These are phyloP conservation scores for Aphelenchoides fujianensis DNA, from an alignment of 1,140 invertebrate species.

Conservation along the genomic window DNA sequence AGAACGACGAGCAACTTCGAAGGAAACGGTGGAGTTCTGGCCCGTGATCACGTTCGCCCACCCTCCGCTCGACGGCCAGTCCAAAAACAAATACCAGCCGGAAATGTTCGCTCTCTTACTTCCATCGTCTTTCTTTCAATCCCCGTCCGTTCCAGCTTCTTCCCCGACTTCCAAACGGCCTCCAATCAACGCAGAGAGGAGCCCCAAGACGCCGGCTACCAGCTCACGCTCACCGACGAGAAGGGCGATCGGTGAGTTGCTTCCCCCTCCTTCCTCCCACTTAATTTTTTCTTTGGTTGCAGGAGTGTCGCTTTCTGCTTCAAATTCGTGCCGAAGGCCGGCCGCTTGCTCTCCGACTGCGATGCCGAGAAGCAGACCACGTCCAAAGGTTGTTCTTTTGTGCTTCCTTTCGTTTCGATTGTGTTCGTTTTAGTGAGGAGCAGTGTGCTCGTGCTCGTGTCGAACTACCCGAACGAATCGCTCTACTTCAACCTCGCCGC, in stretches of 20 bases:
- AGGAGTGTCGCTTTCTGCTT: slow-evolving; percentile 42
- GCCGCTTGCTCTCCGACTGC: not conserved
- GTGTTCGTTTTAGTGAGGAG: slow-evolving; percentile 29
- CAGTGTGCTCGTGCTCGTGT: slow-evolving; percentile 42
- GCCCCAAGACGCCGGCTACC: slow-evolving; percentile 25
- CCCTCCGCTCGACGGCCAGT: slow-evolving; percentile 36
- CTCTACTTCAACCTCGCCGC: slow-evolving; percentile 39
- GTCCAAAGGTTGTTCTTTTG: slow-evolving; percentile 14
- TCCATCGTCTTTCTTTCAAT: too few relatives aligned
- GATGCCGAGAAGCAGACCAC: not conserved
- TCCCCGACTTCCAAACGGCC: slow-evolving; percentile 43
- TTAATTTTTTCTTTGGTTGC: slow-evolving; percentile 26
- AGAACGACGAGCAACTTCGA: not conserved
- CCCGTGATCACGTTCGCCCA: not conserved
- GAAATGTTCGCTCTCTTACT: too few relatives aligned
- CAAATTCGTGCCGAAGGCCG: slow-evolving; percentile 38
- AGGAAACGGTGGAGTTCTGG: not conserved
- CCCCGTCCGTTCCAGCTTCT: too few relatives aligned
- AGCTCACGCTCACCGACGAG: slow-evolving; percentile 42
- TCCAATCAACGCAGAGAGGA: slow-evolving; percentile 42
- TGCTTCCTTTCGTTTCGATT: slow-evolving; percentile 9
- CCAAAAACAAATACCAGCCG: slow-evolving; percentile 34
- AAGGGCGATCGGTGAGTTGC: slow-evolving; percentile 43
- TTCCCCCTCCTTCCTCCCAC: not conserved
- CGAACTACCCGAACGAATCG: slow-evolving; percentile 34